Conservation (phyloP, 2,888 invertebrate genomes). For the Stratiomys singularior region DNA sequence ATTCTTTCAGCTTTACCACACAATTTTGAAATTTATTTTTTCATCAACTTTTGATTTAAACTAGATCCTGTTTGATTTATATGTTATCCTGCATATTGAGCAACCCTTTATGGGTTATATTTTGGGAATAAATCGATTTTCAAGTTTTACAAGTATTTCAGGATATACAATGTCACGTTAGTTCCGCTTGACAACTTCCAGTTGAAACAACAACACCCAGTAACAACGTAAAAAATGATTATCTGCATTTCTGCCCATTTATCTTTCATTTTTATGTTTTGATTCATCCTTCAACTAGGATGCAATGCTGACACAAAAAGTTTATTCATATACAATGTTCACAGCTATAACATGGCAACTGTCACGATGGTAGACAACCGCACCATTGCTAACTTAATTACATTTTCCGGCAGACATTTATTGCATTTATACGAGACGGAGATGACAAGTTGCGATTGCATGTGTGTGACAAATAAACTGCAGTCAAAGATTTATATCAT, state of each 20-base stretch:
- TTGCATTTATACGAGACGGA: conserved; percentile 27
- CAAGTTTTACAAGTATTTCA: too few relatives aligned
- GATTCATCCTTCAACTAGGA: neutral
- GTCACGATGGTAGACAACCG: neutral
- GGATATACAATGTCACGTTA: too few relatives aligned
- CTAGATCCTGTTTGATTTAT: too few relatives aligned
- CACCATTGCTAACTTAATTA: conserved; percentile 39
- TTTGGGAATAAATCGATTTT: too few relatives aligned
- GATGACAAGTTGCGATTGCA: conserved; percentile 44
- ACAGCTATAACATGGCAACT: neutral
- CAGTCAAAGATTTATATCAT: conserved; percentile 41
- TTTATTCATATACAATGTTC: neutral
- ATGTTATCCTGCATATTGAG: too few relatives aligned
- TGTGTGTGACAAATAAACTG: conserved; percentile 44
- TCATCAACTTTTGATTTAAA: too few relatives aligned
- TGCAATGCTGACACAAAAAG: neutral
- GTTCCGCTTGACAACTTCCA: too few relatives aligned
- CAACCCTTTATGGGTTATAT: too few relatives aligned
- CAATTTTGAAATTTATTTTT: too few relatives aligned
- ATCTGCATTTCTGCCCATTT: neutral
- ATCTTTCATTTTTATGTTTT: neutral
- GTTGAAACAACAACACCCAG: too few relatives aligned
- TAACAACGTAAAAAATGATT: neutral
- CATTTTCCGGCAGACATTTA: conserved; percentile 44
- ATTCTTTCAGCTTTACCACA: too few relatives aligned